Evolutionary conservation across 1,140 invertebrate species (phyloP).

Genomic region (Maconellicoccus hirsutus): DNA sequence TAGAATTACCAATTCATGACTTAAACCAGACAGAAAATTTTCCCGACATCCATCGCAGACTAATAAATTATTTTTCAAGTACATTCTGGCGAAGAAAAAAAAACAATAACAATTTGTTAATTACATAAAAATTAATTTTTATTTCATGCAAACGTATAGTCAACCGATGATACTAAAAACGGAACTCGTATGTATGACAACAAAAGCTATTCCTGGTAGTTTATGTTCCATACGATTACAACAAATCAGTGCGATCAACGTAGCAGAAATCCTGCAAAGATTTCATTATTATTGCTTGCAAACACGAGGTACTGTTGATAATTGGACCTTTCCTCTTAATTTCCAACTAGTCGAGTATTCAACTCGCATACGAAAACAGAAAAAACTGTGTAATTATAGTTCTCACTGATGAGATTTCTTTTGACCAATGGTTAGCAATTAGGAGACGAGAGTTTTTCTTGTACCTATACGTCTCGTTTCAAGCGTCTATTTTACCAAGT

Average conservation of each 20-base stretch:
- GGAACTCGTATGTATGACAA: background rate
- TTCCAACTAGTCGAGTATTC: background rate
- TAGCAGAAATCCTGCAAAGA: background rate
- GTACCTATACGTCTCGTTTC: too few relatives aligned
- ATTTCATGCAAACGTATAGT: background rate
- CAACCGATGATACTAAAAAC: background rate
- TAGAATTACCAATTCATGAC: too few relatives aligned
- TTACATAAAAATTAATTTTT: background rate
- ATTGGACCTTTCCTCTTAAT: background rate
- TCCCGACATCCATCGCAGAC: background rate
- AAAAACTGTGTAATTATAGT: background rate
- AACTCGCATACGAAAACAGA: too few relatives aligned
- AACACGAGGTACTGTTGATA: background rate
- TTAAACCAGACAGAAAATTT: constrained; percentile 1
- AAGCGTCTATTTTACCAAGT: too few relatives aligned
- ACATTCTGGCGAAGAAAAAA: background rate
- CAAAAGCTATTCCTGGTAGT: background rate
- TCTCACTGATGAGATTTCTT: background rate
- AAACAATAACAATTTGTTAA: constrained; percentile 10
- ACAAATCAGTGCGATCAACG: background rate
- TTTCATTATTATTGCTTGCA: background rate
- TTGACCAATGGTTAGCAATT: too few relatives aligned
- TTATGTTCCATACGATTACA: background rate
- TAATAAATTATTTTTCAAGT: background rate
- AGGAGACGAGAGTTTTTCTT: too few relatives aligned